Conservation (phyloP, 2,113 vertebrate genomes). For the Aepyceros melampus region DNA sequence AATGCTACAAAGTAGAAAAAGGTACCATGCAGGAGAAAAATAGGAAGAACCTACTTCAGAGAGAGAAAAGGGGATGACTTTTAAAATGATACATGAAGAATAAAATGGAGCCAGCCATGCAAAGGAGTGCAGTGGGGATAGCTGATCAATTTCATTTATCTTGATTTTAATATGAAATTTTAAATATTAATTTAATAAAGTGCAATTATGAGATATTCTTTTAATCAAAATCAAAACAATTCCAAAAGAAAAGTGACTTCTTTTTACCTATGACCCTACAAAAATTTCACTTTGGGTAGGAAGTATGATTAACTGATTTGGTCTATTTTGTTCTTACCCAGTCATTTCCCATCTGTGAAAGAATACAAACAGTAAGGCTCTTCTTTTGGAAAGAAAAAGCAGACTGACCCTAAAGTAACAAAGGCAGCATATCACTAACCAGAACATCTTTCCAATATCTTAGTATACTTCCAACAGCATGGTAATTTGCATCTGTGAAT, state of each 20-base stretch:
- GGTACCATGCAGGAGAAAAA: neutral
- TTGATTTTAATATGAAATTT: slow-evolving; percentile 18
- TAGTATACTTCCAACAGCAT: neutral
- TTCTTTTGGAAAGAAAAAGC: neutral
- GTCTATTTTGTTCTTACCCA: neutral
- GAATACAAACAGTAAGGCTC: neutral
- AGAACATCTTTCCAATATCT: neutral
- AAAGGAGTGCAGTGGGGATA: neutral
- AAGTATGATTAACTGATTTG: neutral
- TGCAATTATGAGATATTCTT: neutral
- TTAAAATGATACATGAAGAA: neutral
- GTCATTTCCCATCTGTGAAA: neutral
- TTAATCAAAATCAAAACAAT: slow-evolving; percentile 10
- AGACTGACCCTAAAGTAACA: neutral
- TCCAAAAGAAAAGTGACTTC: neutral
- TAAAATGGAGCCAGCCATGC: neutral
- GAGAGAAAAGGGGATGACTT: neutral
- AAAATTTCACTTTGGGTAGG: neutral
- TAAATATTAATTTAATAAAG: neutral
- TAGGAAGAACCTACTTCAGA: neutral
- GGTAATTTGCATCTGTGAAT: slow-evolving; percentile 38
- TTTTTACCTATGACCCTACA: neutral
- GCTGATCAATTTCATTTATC: neutral
- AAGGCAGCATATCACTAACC: neutral
- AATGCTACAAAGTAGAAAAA: neutral